Base-by-base conservation (phyloP, 2,797 vertebrate genomes). In the Odontamblyopus lacepedii region DNA sequence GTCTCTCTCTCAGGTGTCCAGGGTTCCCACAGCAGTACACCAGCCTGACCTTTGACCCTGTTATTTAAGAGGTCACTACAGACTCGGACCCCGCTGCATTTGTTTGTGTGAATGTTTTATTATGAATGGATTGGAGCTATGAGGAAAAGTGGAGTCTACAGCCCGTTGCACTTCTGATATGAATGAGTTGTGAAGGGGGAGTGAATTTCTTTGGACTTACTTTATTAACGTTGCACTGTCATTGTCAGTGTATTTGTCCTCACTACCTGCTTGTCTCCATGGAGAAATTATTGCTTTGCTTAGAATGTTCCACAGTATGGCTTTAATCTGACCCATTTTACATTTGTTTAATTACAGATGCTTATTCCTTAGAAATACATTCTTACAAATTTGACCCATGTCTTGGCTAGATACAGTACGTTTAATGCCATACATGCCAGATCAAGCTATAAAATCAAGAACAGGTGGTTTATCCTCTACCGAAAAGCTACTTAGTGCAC, bases 81-180 rank as follows among this genome's bases (percentile, higher is more conserved):
- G 85, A 75, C 44, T 78, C 83, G 85, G 85, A 84, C 79, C 79
- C 86, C 81, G 84, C 70, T 55, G 56, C 74, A 84, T 85, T 77
- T 75, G 68, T 68, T 70, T 72, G 69, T 71, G 78, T 81, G 11
- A 86, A 72, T 82, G 78, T 83, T 80, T 62, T 67, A 79, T 85
- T 74, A 81, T 79, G 84, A 75, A 60, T 63, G 73, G 79, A 38
- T 6, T 35, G 32, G 32, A 76, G 72, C 77, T 69, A 53, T 60
- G 70, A 60, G 78, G 7, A 12, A 64, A 64, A 23, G 5, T 72
- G 63, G 69, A 76, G 82, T 89, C 87, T 86, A 84, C 84, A 84
- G 83, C 75, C 44, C 71, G 76, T 38, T 66, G 82, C 85, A 80
- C 57, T 77, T 86, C 83, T 86, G 86, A 84, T 86, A 87, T 83